A percentile compares a stretch with the other conserved stretches of the same genome.
Evolutionary conservation across 2,888 invertebrate genomes (phyloP).

Genomic region (Mactromeris polynyma): DNA sequence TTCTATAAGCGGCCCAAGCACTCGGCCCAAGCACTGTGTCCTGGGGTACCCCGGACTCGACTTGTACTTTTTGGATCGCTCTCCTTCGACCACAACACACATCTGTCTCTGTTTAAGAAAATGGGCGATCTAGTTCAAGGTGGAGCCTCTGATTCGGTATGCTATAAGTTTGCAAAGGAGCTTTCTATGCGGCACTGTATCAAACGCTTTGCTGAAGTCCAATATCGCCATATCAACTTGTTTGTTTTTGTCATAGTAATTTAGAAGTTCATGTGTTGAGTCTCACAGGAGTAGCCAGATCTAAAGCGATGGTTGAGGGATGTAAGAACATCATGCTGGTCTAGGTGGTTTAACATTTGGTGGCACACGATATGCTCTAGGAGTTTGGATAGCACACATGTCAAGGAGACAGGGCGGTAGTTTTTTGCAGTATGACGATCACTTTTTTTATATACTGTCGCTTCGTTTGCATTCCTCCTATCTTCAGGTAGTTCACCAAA

Average conservation of each 20-base stretch:
- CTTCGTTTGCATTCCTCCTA: slow-evolving; percentile 52
- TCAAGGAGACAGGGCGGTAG: slow-evolving; percentile 32
- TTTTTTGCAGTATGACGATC: slow-evolving; percentile 49
- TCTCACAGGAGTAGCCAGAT: slow-evolving; percentile 34
- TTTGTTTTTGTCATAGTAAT: slow-evolving; percentile 22
- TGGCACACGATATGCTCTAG: slow-evolving; percentile 47
- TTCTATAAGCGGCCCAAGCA: too few species aligned
- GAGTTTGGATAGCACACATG: slow-evolving; percentile 24
- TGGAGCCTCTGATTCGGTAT: too few species aligned
- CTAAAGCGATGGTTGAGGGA: slow-evolving; percentile 40
- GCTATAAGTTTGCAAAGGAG: too few species aligned
- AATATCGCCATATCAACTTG: too few species aligned
- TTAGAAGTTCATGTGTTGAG: slow-evolving; percentile 39
- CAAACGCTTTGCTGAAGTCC: too few species aligned
- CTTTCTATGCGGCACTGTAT: too few species aligned
- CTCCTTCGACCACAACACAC: too few species aligned
- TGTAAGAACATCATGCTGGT: slow-evolving; percentile 9
- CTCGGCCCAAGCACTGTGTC: too few species aligned
- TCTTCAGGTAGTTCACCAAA: slow-evolving; percentile 53
- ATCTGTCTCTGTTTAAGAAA: too few species aligned
- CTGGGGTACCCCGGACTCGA: too few species aligned
- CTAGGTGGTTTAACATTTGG: slow-evolving; percentile 30
- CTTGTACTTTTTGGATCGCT: too few species aligned
- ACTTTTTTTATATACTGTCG: slow-evolving; percentile 40
- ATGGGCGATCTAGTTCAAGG: too few species aligned